Evolutionary conservation across 2,797 vertebrate genomes (phyloP), one percentile per base, ranked within the genome.

Genomic region (Lepilemur ruficaudatus): DNA sequence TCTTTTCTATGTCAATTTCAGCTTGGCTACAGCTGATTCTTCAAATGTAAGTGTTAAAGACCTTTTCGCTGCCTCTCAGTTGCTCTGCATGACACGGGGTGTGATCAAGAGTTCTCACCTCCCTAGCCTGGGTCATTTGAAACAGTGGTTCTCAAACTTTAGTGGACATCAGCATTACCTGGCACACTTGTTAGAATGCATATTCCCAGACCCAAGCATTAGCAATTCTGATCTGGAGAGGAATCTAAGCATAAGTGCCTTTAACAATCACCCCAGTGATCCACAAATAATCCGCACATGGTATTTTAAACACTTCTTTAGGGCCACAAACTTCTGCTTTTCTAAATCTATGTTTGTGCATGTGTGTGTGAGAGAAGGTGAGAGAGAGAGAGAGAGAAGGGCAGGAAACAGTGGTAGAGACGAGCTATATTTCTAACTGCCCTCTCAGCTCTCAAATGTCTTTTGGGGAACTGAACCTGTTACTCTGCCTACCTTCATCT

Each of bases 11-110:
- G 69, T 95, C 97, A 95, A 9, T 84, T 96, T 85, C 91, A 94
- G 63, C 96, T 97, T 82, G 50, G 41, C 92, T 72, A 93, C 22
- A 91, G 89, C 91, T 89, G 82, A 92, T 87, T 96, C 96, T 89
- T 97, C 96, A 97, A 93, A 92, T 7, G 1, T 25, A 84, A 75
- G 50, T 61, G 76, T 76, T 93, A 76, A 95, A 88, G n/a, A 50
- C 30, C 57, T 43, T 73, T 80, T 73, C 41, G 14, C 50, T 73
- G 63, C 91, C 88, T 91, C 69, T 75, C 61, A 30, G 67, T 41
- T 48, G 9, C 41, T 69, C 73, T 35, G 18, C 63, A 80, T 46
- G 80, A 46, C 25, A 69, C 32, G 30, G 1, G 4, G 9, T 84
- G 50, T 93, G 76, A 88, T 63, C 75, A 55, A 67, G 57, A 65